phyloP scores from a whole-genome alignment of 2,797 vertebrate species.

The Neosalanx taihuensis region DNA sequence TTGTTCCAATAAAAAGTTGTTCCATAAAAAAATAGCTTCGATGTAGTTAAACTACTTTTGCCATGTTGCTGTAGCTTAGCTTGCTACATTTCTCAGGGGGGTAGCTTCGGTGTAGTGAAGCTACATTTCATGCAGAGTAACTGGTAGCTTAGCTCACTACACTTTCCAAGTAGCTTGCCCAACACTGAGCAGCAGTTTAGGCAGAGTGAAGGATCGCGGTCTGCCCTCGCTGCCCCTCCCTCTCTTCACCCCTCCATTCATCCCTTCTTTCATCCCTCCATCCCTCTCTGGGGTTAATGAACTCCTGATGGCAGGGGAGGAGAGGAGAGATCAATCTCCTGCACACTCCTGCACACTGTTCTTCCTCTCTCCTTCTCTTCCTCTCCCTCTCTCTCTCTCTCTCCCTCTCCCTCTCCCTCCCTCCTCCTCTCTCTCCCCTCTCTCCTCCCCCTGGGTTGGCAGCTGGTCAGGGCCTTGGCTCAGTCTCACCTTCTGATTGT shows the following conservation, averaged over 20 bases:
- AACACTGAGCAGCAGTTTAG: not conserved
- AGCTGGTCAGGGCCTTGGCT: slow-evolving; percentile 42
- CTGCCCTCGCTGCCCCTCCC: slow-evolving; percentile 26
- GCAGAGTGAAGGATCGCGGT: not conserved
- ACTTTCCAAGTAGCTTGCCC: no score
- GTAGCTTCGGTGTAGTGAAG: no score
- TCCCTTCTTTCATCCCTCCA: slow-evolving; percentile 14
- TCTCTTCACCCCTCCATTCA: slow-evolving; percentile 27
- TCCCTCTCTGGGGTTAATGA: slow-evolving; percentile 56
- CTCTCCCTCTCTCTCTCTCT: slow-evolving; percentile 24
- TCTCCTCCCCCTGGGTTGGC: slow-evolving; percentile 43
- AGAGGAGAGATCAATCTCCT: slow-evolving; percentile 44
- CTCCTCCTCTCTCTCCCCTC: slow-evolving; percentile 29
- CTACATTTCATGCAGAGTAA: no score
- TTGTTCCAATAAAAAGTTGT: no score
- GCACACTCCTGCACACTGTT: slow-evolving; percentile 21
- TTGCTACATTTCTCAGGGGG: no score
- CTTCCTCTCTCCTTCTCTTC: slow-evolving; percentile 13
- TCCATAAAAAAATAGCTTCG: no score
- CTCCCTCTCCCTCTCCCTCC: not conserved
- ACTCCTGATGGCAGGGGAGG: slow-evolving; percentile 60
- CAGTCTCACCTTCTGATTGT: slow-evolving; percentile 52
- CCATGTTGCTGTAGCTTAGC: no score
- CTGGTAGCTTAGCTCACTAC: no score
- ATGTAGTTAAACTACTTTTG: no score